A percentile compares a stretch with the other conserved stretches of the same genome.
phyloP scores from a whole-genome alignment of 2,888 invertebrate species.

The Halocaridina rubra region DNA sequence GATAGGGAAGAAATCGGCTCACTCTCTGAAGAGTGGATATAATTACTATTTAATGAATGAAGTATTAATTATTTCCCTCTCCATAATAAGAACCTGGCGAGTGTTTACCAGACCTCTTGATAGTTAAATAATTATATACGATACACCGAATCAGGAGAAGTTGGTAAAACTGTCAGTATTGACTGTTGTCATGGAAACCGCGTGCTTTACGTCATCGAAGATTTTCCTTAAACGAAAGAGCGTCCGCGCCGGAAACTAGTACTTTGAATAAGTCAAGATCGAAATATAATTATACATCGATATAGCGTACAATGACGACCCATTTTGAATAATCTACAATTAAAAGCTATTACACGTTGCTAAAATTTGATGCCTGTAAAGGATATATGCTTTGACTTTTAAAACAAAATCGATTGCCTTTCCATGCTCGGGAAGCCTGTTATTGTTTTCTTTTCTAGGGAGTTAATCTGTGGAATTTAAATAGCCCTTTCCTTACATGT shows the following conservation, averaged over 20 bases:
- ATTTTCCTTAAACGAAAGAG: neutral
- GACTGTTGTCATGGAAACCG: slow-evolving; percentile 54
- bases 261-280: neutral
- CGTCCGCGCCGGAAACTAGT: slow-evolving; percentile 12
- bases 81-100: neutral
- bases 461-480: no score
- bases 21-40: neutral
- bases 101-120: no score
- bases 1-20: neutral
- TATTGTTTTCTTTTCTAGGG: no score
- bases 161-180: slow-evolving; percentile 40
- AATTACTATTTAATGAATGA: slow-evolving; percentile 4
- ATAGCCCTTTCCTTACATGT: no score
- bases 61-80: neutral
- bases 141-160: neutral
- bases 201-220: slow-evolving; percentile 41
- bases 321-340: no score
- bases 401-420: no score
- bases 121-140: neutral
- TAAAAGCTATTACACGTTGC: no score
- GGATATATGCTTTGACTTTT: no score
- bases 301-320: no score
- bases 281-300: no score
- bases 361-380: no score
- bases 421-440: no score